Evolutionary conservation across 2,113 vertebrate genomes (phyloP).

Genomic region (Pachycephala philippinensis): DNA sequence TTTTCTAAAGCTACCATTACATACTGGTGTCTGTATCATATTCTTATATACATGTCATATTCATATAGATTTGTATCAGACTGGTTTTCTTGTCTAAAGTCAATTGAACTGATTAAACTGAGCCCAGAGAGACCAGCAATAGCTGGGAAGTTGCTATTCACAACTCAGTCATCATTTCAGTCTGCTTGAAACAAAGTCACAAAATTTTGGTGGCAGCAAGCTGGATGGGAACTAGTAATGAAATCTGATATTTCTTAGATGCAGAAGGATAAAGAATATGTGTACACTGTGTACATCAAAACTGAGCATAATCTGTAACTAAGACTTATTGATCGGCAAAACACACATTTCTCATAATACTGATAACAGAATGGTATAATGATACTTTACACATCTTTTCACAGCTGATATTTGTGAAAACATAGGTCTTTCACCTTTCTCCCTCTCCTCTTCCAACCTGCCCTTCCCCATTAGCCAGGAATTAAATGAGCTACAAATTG

Average conservation of each 20-base stretch:
- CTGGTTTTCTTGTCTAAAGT: not conserved
- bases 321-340: not conserved
- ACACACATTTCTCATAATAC: not conserved
- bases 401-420: not conserved
- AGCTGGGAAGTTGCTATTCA: not conserved
- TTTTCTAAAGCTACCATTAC: not conserved
- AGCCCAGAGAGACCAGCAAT: not conserved
- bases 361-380: not conserved
- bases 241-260: not conserved
- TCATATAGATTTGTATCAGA: not conserved
- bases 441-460: not conserved
- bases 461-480: not conserved
- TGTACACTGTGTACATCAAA: not conserved
- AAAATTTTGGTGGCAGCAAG: not conserved
- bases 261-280: not conserved
- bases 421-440: not conserved
- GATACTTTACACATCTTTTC: not conserved
- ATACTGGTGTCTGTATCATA: not conserved
- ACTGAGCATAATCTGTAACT: not conserved
- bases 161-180: not conserved
- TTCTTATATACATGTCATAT: not conserved
- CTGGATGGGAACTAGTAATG: not conserved
- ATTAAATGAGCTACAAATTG: not conserved
- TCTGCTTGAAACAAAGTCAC: not conserved
- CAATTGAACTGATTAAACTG: not conserved